Evolutionary conservation across 2,113 vertebrate species (phyloP), one percentile per base, ranked within the genome.

Genomic region (Clinocottus analis): DNA sequence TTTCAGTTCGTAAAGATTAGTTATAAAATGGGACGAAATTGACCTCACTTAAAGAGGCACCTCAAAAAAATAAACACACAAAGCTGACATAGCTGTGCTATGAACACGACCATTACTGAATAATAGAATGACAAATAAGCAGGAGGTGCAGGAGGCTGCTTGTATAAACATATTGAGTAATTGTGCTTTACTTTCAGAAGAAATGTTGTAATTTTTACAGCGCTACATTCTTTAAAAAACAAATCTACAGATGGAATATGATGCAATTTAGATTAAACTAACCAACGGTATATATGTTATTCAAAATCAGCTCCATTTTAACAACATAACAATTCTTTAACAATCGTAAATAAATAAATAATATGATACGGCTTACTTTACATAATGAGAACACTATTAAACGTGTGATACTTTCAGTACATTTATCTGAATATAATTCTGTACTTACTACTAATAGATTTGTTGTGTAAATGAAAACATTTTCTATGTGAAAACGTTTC

Each of bases 1-100:
- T 51, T 68, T 58, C 43, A 72, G 61, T 64, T 27, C 75, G 65
- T 25, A 65, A 12, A 61, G 60, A 74, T 66, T 55, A 77, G 68
- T 17, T 27, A 31, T 49, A 25, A 63, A 73, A 75, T 37, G 61
- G 29, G 16, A 60, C 25, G 0, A 71, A 59, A 43, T 7, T 13
- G 8, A 59, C 19, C 12, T 56, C n/a, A 60, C 2, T 63, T 43
- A 61, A 56, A 74, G 21, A 45, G 33, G 23, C 37, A 56, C 14
- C 21, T 73, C 0, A 56, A 33, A 31, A 62, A 67, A 76, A 1
- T n/a, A 41, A 41, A 41, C 2, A 41, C 17, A 55, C 37, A 68
- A 47, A 72, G 62, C 4, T 79, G 31, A 51, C 27, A 33, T 3
- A 65, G 43, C 35, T 55, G 4, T 64, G 29, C 25, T 45, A 60